These are phyloP conservation scores for Philotrypesis tridentata DNA, from an alignment of 1,140 invertebrate genomes.

Conservation along the genomic window DNA sequence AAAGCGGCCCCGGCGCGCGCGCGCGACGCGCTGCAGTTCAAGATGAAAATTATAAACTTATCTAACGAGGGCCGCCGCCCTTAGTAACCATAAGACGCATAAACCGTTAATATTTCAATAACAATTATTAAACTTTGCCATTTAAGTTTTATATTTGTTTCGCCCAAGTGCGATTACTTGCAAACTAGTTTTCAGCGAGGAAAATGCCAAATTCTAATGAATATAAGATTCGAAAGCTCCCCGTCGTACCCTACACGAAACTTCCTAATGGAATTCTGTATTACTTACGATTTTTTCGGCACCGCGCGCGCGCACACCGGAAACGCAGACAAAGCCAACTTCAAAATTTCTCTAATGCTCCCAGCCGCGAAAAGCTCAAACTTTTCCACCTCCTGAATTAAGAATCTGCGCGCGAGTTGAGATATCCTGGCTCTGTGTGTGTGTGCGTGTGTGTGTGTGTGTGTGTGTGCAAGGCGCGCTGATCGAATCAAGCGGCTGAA, in stretches of 20 bases:
- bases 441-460: too few relatives aligned
- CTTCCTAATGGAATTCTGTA: conserved; percentile 50
- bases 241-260: conserved; percentile 30
- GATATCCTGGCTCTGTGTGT: too few relatives aligned
- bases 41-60: conserved; percentile 40
- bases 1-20: conserved; percentile 53
- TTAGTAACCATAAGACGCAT: conserved; percentile 8
- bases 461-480: neutral
- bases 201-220: conserved; percentile 52
- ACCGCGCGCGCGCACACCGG: too few relatives aligned
- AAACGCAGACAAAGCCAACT: neutral
- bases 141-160: conserved; percentile 51
- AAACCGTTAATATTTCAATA: conserved; percentile 45
- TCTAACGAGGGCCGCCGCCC: conserved; percentile 24
- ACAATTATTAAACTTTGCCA: conserved; percentile 50
- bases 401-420: too few relatives aligned
- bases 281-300: conserved; percentile 37
- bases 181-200: conserved; percentile 47
- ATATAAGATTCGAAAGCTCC: conserved; percentile 52
- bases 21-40: conserved; percentile 26
- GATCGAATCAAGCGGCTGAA: neutral
- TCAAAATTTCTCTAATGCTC: neutral
- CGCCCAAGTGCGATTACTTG: conserved; percentile 46
- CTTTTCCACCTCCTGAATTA: neutral
- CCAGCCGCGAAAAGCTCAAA: too few relatives aligned